A percentile compares a stretch with the other conserved stretches of the same genome.
Evolutionary conservation across 2,113 vertebrate genomes (phyloP).

Genomic region (Scomber japonicus): DNA sequence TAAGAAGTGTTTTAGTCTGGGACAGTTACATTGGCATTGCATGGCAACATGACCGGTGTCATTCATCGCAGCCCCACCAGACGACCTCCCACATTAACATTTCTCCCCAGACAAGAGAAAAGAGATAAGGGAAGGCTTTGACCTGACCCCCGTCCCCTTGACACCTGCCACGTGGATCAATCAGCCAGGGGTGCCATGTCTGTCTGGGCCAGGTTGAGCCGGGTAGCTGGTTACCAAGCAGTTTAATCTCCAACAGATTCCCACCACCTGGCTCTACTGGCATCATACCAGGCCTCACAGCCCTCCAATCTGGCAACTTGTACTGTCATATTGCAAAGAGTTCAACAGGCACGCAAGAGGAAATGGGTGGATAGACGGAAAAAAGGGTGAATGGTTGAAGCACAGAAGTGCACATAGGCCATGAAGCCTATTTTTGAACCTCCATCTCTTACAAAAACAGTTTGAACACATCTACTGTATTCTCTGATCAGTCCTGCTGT

Average conservation of each 20-base stretch:
- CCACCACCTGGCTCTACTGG: slow-evolving; percentile 80
- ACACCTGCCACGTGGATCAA: slow-evolving; percentile 65
- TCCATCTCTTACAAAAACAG: slow-evolving; percentile 26
- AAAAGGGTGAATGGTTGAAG: slow-evolving; percentile 12
- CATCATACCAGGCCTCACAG: slow-evolving; percentile 58
- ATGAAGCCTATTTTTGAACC: slow-evolving; percentile 25
- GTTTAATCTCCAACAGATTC: slow-evolving; percentile 81
- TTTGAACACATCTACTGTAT: slow-evolving; percentile 24
- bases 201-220: slow-evolving; percentile 57
- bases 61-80: slow-evolving; percentile 5
- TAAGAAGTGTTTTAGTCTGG: not conserved
- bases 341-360: slow-evolving; percentile 36
- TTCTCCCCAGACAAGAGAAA: slow-evolving; percentile 1
- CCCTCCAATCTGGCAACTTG: slow-evolving; percentile 67
- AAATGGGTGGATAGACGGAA: slow-evolving; percentile 26
- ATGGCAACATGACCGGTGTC: not conserved
- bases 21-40: not conserved
- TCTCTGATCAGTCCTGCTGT: slow-evolving; percentile 32
- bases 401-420: not conserved
- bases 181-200: slow-evolving; percentile 64
- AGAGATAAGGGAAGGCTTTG: slow-evolving; percentile 38
- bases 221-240: slow-evolving; percentile 71
- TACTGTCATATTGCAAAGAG: slow-evolving; percentile 48
- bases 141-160: slow-evolving; percentile 48
- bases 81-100: slow-evolving; percentile 7